Evolutionary conservation across 2,888 invertebrate genomes (phyloP), one percentile per base, ranked within the genome.

Genomic region (Nemotelus nigrinus): DNA sequence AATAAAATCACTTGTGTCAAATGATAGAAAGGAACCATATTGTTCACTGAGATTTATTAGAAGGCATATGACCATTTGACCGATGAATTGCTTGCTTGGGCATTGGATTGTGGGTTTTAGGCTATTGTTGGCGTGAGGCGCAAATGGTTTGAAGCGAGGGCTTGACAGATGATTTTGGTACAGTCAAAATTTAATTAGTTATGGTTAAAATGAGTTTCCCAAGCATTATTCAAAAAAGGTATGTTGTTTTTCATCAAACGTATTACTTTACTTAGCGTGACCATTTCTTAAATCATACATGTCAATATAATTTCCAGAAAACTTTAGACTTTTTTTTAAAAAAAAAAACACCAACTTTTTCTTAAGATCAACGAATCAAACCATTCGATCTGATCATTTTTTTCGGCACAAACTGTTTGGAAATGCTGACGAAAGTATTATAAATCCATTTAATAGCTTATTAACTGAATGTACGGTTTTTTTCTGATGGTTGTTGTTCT

Each of bases 1-100:
- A 67, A 67, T 67, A 67, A 67, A 67, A 67, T 67, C 67, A 67
- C 67, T 67, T 67, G 67, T 48, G 39, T 47, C 47, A 47, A 67
- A 67, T 10, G n/a, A 45, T 10, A 47, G n/a, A 44, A 7, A 3
- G 10, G 10, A 45, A 65, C 64, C 43, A 41, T 45, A 64, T 45
- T 64, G 43, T 44, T 45, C 45, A n/a, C n/a, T 5, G 64, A 7
- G 43, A 44, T 64, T 63, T 67, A 48, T 48, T 47, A 25, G 57
- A 3, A 39, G 67, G 48, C 48, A n/a, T 44, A 25, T 48, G 48
- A 48, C 67, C 67, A 67, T 67, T 67, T 67, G 67, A 48, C 67
- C 67, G 67, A 3, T 57, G 57, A 3, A 3, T 2, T 10, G 25
- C 25, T 57, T 57, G 57, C 25, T 57, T 3, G 57, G 10, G 7